Evolutionary conservation across 2,113 vertebrate species (phyloP).

Genomic region (Sialia sialis): DNA sequence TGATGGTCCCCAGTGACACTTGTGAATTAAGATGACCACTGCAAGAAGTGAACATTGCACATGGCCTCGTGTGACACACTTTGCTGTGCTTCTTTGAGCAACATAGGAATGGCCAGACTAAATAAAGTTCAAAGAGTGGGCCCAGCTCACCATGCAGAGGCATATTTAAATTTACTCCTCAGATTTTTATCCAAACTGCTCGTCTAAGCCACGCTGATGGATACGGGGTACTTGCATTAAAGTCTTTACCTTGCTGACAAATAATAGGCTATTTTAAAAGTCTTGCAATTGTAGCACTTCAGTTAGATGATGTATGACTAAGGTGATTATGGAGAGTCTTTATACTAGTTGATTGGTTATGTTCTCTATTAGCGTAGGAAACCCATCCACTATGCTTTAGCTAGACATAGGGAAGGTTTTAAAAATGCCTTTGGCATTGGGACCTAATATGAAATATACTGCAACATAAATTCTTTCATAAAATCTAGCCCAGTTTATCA

Average conservation of each 20-base stretch:
- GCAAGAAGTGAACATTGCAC: not conserved
- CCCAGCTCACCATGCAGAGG: not conserved
- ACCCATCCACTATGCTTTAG: not conserved
- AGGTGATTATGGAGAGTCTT: not conserved
- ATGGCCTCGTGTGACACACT: accelerated
- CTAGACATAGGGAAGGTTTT: not conserved
- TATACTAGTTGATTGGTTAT: not conserved
- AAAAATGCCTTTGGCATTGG: not conserved
- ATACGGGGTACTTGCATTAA: not conserved
- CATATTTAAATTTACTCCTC: not conserved
- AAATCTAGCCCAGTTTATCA: not conserved
- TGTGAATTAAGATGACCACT: not conserved
- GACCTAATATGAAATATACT: not conserved
- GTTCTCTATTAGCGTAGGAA: not conserved
- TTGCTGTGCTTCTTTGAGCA: not conserved
- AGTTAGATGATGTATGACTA: not conserved
- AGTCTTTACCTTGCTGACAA: not conserved
- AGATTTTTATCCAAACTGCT: not conserved
- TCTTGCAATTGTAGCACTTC: not conserved
- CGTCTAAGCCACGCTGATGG: not conserved
- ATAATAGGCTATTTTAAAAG: not conserved
- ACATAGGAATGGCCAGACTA: not conserved
- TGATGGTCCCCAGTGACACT: not conserved
- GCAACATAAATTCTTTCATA: not conserved
- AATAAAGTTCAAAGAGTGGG: not conserved